phyloP scores from a whole-genome alignment of 2,797 vertebrate species.

The Lutjanus campechanus region DNA sequence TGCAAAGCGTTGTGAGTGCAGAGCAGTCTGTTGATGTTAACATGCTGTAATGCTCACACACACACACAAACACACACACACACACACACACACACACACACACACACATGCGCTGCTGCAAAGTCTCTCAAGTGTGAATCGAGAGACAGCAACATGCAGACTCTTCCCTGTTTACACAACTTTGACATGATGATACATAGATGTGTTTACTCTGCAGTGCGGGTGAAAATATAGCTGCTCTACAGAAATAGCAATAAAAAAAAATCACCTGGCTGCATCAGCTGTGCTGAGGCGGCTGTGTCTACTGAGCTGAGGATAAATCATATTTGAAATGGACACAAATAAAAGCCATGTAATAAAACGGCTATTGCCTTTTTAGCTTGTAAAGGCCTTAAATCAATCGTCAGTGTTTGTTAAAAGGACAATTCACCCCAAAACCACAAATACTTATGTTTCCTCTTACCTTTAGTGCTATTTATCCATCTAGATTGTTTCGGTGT shows the following conservation, averaged over 20 bases:
- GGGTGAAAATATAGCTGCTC: constrained; percentile 15
- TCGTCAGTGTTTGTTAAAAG: neutral
- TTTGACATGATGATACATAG: constrained; percentile 20
- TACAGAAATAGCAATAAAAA: neutral
- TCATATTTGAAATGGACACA: constrained; percentile 3
- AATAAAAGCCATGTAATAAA: constrained; percentile 1
- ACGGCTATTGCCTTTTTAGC: neutral
- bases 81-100: constrained; percentile 32
- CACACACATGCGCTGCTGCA: neutral
- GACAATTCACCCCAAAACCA: too few species aligned
- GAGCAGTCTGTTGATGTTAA: constrained; percentile 36
- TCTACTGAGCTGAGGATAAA: constrained; percentile 8
- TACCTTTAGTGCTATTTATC: too few species aligned
- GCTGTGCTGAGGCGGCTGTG: neutral
- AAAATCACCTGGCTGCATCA: constrained; percentile 18
- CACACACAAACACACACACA: constrained; percentile 12
- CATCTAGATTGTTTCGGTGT: too few species aligned
- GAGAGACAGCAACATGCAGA: constrained; percentile 23
- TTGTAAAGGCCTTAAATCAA: neutral
- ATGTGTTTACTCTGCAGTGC: constrained; percentile 9
- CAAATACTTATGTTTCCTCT: too few species aligned
- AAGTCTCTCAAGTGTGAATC: constrained; percentile 37
- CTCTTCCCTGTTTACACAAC: constrained; percentile 15
- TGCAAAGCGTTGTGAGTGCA: constrained; percentile 26
- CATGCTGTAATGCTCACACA: constrained; percentile 12